These are phyloP conservation scores for Metopia argyrocephala DNA, from an alignment of 2,888 invertebrate genomes.

Conservation along the genomic window DNA sequence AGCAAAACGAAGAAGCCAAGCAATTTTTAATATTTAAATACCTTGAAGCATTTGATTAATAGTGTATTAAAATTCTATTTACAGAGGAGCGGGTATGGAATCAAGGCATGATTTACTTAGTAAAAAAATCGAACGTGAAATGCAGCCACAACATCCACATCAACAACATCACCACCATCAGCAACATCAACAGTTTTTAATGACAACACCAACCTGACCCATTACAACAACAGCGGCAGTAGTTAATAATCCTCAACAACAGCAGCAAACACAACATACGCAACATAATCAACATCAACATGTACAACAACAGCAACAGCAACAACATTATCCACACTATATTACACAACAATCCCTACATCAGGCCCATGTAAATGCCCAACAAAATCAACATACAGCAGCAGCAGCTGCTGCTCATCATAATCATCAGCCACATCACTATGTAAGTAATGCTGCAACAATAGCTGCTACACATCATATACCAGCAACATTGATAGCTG, in stretches of 20 bases:
- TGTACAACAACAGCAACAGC: constrained; percentile 63
- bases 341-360: constrained; percentile 65
- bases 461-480: constrained; percentile 69
- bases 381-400: constrained; percentile 60
- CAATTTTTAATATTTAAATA: background rate
- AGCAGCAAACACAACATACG: constrained; percentile 44
- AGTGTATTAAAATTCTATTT: constrained; percentile 48
- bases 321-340: constrained; percentile 67
- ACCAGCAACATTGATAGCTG: constrained; percentile 69
- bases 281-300: constrained; percentile 66
- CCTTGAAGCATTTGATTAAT: constrained; percentile 14
- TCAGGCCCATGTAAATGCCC: constrained; percentile 53
- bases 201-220: constrained; percentile 79
- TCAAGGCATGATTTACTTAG: constrained; percentile 79
- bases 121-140: constrained; percentile 78
- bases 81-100: constrained; percentile 79
- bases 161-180: constrained; percentile 64
- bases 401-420: constrained; percentile 34
- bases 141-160: constrained; percentile 69
- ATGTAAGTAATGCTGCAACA: constrained; percentile 66
- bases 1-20: background rate
- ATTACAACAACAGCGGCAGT: constrained; percentile 70
- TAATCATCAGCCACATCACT: constrained; percentile 54
- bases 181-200: constrained; percentile 78
- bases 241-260: constrained; percentile 64